Evolutionary conservation across 2,797 vertebrate genomes (phyloP).

Genomic region (Chrysocyon brachyurus): DNA sequence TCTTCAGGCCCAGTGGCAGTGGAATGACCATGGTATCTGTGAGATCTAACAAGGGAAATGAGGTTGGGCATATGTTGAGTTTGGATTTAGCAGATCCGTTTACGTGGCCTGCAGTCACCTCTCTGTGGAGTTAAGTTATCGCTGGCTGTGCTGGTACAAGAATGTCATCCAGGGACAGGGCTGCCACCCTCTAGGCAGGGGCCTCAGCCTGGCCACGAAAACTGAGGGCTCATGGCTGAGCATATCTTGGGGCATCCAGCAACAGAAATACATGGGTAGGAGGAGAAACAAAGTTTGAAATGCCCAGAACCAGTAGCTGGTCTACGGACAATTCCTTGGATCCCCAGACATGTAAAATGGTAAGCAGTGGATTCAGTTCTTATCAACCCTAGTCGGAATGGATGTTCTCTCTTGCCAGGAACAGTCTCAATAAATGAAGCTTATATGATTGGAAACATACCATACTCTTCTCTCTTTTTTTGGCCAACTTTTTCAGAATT

Average conservation of each 20-base stretch:
- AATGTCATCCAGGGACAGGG: not conserved
- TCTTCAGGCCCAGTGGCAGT: not conserved
- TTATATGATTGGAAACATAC: not conserved
- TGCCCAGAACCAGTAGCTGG: not conserved
- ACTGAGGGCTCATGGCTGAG: not conserved
- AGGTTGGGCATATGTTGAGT: not conserved
- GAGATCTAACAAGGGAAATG: not conserved
- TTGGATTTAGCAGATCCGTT: not conserved
- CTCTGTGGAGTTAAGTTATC: not conserved
- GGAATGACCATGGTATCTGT: not conserved
- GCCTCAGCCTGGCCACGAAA: not conserved
- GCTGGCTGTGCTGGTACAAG: not conserved
- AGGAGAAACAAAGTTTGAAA: not conserved
- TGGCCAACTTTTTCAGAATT: not conserved
- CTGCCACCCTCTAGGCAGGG: not conserved
- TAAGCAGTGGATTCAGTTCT: not conserved
- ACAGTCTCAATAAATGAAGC: not conserved
- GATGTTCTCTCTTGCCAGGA: not conserved
- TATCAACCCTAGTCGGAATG: not conserved
- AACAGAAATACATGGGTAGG: not conserved
- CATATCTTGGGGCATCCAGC: not conserved
- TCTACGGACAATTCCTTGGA: not conserved
- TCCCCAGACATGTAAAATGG: not conserved
- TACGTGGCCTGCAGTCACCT: not conserved
- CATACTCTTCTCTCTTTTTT: not conserved